Evolutionary conservation across 1,140 invertebrate species (phyloP).

Genomic region (Halictus rubicundus): DNA sequence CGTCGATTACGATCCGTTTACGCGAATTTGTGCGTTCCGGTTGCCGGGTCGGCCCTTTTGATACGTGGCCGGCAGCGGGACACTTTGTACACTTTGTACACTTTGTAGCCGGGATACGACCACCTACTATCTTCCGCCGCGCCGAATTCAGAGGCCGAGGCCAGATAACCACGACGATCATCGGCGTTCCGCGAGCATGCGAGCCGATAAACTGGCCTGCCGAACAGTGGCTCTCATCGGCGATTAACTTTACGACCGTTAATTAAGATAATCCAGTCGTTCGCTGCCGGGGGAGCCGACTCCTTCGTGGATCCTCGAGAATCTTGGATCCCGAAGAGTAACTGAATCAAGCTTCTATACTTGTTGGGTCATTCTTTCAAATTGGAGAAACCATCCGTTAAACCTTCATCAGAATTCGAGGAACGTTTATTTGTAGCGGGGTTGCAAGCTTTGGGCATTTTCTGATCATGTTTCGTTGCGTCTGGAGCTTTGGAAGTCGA

Average conservation of each 20-base stretch:
- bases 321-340: too few species aligned
- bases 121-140: conserved; percentile 42
- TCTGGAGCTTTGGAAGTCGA: too few species aligned
- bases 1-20: conserved; percentile 37
- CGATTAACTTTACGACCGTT: conserved; percentile 37
- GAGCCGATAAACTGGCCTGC: not conserved
- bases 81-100: conserved; percentile 40
- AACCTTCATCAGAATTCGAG: too few species aligned
- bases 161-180: conserved; percentile 28
- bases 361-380: too few species aligned
- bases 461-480: too few species aligned
- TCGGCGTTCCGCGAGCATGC: not conserved
- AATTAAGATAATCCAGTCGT: conserved; percentile 32
- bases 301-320: too few species aligned
- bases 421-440: too few species aligned
- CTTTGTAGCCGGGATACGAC: conserved; percentile 39
- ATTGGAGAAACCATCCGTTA: too few species aligned
- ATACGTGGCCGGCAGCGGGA: conserved; percentile 44
- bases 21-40: conserved; percentile 54
- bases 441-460: too few species aligned
- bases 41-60: conserved; percentile 55
- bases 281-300: conserved; percentile 3
- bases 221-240: not conserved
- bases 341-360: too few species aligned
- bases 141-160: conserved; percentile 45